These are phyloP conservation scores for Perca schrenkii DNA, from an alignment of 2,113 vertebrate genomes.

Conservation along the genomic window DNA sequence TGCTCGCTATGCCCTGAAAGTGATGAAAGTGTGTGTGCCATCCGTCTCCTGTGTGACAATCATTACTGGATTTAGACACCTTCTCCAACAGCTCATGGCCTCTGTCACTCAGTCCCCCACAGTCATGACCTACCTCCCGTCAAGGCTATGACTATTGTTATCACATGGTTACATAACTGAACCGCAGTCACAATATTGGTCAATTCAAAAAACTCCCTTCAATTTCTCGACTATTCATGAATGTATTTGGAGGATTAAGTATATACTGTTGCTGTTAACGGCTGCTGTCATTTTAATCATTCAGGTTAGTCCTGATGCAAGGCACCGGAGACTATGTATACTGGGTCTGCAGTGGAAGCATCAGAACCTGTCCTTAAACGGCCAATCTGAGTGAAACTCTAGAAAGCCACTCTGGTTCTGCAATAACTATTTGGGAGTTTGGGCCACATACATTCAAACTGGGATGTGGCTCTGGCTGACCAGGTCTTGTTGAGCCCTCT, in stretches of 20 bases:
- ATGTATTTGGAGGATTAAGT: slow-evolving; percentile 33
- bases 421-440: slow-evolving; percentile 63
- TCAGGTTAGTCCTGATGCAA: slow-evolving; percentile 38
- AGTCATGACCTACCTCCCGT: slow-evolving; percentile 13
- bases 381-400: slow-evolving; percentile 53
- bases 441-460: slow-evolving; percentile 53
- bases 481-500: slow-evolving; percentile 17
- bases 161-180: slow-evolving; percentile 45
- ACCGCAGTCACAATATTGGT: slow-evolving; percentile 19
- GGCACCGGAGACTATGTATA: background rate
- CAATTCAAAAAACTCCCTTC: slow-evolving; percentile 16
- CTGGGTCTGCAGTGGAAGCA: slow-evolving; percentile 2
- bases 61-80: slow-evolving; percentile 54
- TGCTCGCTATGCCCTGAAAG: slow-evolving; percentile 41
- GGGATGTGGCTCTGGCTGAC: slow-evolving; percentile 39
- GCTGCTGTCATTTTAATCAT: slow-evolving; percentile 41
- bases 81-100: slow-evolving; percentile 30
- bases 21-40: slow-evolving; percentile 53
- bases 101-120: slow-evolving; percentile 18
- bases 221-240: background rate
- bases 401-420: slow-evolving; percentile 56
- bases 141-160: slow-evolving; percentile 39
- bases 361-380: slow-evolving; percentile 42
- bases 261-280: slow-evolving; percentile 13
- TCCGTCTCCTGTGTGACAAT: slow-evolving; percentile 49